Conservation (phyloP, 64 coral and sea anemone species). For the Pocillopora damicornis region DNA sequence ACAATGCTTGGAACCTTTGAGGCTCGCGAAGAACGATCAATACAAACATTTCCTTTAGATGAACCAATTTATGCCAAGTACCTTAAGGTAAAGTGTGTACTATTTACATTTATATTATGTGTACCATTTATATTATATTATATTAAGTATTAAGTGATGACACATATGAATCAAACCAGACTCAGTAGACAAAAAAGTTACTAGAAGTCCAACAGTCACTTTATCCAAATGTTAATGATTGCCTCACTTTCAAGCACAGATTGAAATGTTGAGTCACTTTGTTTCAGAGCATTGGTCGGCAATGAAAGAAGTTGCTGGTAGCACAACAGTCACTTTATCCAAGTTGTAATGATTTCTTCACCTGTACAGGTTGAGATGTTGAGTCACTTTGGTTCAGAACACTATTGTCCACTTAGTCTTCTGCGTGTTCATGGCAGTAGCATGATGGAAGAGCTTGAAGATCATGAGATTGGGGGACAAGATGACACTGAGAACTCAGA, state of each 20-base stretch:
- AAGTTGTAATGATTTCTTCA: neutral
- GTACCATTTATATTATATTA: too few species aligned
- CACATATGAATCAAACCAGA: too few species aligned
- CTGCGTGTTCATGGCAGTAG: conserved; percentile 83
- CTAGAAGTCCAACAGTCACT: too few species aligned
- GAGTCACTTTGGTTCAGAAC: conserved; percentile 91
- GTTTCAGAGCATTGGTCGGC: conserved; percentile 50
- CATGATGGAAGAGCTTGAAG: conserved; percentile 97
- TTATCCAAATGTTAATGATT: neutral
- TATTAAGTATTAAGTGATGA: too few species aligned
- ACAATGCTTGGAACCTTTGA: conserved; percentile 91
- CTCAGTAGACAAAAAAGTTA: too few species aligned
- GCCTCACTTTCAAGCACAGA: conserved; percentile 11
- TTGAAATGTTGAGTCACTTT: conserved; percentile 98
- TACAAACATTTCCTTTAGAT: conserved; percentile 90
- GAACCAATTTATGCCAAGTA: conserved; percentile 97
- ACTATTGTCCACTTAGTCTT: conserved; percentile 94
- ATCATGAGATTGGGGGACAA: conserved; percentile 80
- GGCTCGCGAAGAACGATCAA: conserved; percentile 68
- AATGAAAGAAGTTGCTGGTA: too few species aligned
- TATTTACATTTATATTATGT: too few species aligned
- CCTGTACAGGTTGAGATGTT: conserved; percentile 82
- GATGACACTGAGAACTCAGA: conserved; percentile 61
- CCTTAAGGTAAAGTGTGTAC: conserved; percentile 67
- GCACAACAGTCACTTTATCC: too few species aligned